Evolutionary conservation across 2,797 vertebrate species (phyloP).

Genomic region (Myiothlypis coronata): DNA sequence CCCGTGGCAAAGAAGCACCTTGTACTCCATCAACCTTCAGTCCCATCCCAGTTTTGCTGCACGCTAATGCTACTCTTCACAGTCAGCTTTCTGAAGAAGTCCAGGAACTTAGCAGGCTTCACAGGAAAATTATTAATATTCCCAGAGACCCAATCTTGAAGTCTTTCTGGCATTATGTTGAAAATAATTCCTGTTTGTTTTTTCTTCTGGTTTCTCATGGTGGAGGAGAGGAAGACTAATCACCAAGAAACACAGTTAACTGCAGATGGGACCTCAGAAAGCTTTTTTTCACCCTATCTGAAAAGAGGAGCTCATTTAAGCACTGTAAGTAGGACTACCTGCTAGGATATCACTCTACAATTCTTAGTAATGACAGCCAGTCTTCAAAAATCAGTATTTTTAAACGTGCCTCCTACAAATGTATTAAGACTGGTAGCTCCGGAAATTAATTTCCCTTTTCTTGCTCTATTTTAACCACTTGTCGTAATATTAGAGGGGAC

Average conservation of each 20-base stretch:
- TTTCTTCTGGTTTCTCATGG: background rate
- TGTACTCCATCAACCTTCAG: background rate
- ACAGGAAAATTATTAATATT: background rate
- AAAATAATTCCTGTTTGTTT: background rate
- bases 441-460: background rate
- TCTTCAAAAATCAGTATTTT: background rate
- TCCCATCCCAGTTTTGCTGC: background rate
- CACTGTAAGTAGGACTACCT: background rate
- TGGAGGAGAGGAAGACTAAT: background rate
- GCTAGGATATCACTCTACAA: background rate
- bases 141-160: background rate
- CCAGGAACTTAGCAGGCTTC: background rate
- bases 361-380: background rate
- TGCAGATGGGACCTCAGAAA: background rate
- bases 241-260: background rate
- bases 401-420: background rate
- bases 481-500: background rate
- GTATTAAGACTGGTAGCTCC: background rate
- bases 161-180: background rate
- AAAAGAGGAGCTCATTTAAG: background rate
- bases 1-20: background rate
- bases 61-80: fast-evolving
- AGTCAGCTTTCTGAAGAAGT: background rate
- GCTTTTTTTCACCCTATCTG: background rate
- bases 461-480: background rate